These are phyloP conservation scores for Parascotia fuliginaria DNA, from an alignment of 2,888 invertebrate genomes.

Conservation along the genomic window DNA sequence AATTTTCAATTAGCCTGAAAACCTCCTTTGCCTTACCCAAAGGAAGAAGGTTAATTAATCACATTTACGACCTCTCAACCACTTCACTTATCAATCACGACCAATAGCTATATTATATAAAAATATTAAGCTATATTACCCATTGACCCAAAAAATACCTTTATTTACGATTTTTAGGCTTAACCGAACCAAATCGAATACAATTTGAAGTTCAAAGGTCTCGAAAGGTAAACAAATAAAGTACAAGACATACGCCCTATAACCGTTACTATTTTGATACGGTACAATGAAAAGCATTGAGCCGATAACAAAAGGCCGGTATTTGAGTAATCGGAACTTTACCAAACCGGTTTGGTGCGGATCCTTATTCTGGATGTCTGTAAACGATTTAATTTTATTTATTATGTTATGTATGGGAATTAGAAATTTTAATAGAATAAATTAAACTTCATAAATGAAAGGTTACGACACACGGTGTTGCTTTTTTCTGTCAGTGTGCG, in stretches of 20 bases:
- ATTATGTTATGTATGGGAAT: not conserved
- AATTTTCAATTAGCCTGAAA: too few relatives aligned
- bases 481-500: too few relatives aligned
- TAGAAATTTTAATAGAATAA: too few relatives aligned
- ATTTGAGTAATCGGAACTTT: constrained; percentile 48
- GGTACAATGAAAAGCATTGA: constrained; percentile 43
- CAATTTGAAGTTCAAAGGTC: constrained; percentile 23
- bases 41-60: too few relatives aligned
- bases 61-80: too few relatives aligned
- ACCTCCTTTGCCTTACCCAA: too few relatives aligned
- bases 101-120: too few relatives aligned
- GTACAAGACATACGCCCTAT: constrained; percentile 33
- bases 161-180: constrained; percentile 12
- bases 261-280: constrained; percentile 41
- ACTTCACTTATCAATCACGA: too few relatives aligned
- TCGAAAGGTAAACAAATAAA: constrained; percentile 28
- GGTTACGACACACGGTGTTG: too few relatives aligned
- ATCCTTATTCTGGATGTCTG: constrained; percentile 27
- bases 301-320: constrained; percentile 50
- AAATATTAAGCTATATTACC: too few relatives aligned
- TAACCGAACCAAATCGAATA: constrained; percentile 16
- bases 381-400: constrained; percentile 4
- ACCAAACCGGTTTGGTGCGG: constrained; percentile 36
- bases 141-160: not conserved
- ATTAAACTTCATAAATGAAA: too few relatives aligned